Evolutionary conservation across 2,797 vertebrate species (phyloP).

Genomic region (Pseudotriccus pelzelni): DNA sequence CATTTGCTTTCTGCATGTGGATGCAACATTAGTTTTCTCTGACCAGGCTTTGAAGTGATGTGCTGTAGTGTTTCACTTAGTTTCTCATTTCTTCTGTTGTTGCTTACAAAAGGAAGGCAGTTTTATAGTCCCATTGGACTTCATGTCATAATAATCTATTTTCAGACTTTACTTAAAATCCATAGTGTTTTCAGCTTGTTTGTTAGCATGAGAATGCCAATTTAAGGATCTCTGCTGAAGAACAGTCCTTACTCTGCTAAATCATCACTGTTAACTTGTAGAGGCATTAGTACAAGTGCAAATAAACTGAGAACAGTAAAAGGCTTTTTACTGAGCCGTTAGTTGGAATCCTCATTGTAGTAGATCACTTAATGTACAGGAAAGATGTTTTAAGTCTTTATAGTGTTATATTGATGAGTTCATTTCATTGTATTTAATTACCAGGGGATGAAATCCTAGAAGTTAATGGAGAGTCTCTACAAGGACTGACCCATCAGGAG

Average conservation of each 20-base stretch:
- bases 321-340: constrained; percentile 2
- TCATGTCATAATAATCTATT: background rate
- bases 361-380: background rate
- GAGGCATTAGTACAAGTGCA: background rate
- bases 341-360: background rate
- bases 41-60: background rate
- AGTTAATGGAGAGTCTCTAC: constrained; percentile 93
- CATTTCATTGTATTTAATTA: constrained; percentile 46
- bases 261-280: background rate
- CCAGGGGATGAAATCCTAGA: constrained; percentile 94
- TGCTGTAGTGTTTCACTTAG: background rate
- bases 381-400: background rate
- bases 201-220: background rate
- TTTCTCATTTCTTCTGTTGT: background rate
- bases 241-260: background rate
- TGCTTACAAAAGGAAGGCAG: background rate
- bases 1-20: background rate
- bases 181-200: background rate
- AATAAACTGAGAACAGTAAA: constrained; percentile 7
- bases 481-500: constrained; percentile 93
- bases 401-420: background rate
- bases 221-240: background rate
- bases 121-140: background rate
- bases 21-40: background rate
- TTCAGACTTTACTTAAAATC: constrained; percentile 3